Base-by-base conservation (phyloP, 2,113 vertebrate genomes). In the Phasianus colchicus region DNA sequence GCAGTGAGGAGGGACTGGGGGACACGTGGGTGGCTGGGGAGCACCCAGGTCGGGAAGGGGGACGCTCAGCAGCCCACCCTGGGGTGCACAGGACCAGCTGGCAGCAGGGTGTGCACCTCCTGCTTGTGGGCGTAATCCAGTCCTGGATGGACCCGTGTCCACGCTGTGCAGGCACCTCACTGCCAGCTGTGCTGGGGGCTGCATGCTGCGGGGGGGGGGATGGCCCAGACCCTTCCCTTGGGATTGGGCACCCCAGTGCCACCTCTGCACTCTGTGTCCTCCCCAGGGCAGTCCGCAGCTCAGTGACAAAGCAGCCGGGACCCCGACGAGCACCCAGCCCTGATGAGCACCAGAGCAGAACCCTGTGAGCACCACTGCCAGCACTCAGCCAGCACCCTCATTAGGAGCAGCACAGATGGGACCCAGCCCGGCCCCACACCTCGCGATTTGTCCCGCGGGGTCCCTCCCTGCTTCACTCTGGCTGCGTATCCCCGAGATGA, bases 91-190 rank as follows among this genome's bases (percentile, higher is more conserved):
- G 55, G 71, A 24, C 60, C 0, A 1, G 47, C 50, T 38, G 52
- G 87, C 69, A 89, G 81, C 73, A 52, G 95, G n/a, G 7, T 0
- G 0, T 45, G 4, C 4, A 8, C 69, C 72, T 74, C 1, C 0
- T 4, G 29, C 20, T 52, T 0, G 5, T 90, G 95, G 92, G 73
- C 70, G 78, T 90, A 83, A 86, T 95, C 95, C 95, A 95, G 70
- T 97, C 57, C 88, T 58, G 13, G 78, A 6, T 96, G 93, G 93
- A 86, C 25, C 6, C 70, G 66, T 94, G 75, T 96, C 93, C 95
- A 87, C 48, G 1, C 9, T 10, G 20, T 3, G 0, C 1, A 1
- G 15, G 38, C 11, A 74, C 80, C 86, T 38, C 57, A 32, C 86
- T 83, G 83, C 1, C 0, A 85, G 80, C 71, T 0, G 3, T 19